Evolutionary conservation across 2,113 vertebrate species (phyloP).

Genomic region (Oncorhynchus gorbuscha): DNA sequence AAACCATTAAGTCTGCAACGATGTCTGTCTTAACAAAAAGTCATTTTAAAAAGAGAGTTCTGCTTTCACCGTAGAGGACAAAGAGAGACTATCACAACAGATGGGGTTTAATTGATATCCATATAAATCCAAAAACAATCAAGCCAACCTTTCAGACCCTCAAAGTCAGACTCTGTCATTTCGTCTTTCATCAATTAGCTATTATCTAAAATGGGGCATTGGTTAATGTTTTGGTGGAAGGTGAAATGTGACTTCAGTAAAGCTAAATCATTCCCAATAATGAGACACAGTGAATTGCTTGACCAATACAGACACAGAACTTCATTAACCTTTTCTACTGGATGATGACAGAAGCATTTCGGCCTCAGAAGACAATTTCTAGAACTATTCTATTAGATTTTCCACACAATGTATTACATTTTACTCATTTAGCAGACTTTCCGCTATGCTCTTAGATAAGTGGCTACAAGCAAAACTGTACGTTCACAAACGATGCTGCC

Average conservation of each 20-base stretch:
- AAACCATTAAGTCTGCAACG: neutral
- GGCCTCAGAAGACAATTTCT: neutral
- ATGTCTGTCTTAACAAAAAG: constrained; percentile 5
- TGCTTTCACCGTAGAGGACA: constrained; percentile 11
- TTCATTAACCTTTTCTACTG: constrained; percentile 1
- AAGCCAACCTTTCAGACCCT: constrained; percentile 19
- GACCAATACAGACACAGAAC: neutral
- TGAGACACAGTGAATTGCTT: neutral
- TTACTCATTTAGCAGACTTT: too few species aligned
- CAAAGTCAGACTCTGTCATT: constrained; percentile 15
- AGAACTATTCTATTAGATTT: neutral
- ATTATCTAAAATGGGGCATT: neutral
- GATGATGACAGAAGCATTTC: neutral
- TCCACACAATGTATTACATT: neutral
- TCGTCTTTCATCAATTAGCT: constrained; percentile 4
- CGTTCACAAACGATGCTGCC: neutral
- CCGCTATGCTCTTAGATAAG: neutral
- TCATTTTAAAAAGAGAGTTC: constrained; percentile 12
- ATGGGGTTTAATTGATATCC: constrained; percentile 16
- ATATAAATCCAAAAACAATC: constrained; percentile 19
- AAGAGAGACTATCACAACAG: constrained; percentile 11
- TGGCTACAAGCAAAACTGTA: neutral
- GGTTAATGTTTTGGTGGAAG: neutral
- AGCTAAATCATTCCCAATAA: constrained; percentile 1
- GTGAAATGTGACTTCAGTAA: neutral